Base-by-base conservation (phyloP, 2,888 invertebrate species). In the Sarcophaga variegata region DNA sequence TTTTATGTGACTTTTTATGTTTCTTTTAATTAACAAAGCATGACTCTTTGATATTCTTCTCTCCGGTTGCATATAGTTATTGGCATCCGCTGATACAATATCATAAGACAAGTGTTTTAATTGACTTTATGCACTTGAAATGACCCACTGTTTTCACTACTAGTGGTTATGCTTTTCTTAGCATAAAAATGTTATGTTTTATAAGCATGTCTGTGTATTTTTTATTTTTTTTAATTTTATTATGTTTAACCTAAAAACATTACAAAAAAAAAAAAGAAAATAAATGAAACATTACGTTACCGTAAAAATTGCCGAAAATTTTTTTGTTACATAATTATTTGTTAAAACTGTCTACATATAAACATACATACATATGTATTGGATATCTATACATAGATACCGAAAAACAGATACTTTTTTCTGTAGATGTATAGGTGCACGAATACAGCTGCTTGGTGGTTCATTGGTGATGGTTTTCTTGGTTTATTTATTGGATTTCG, bases 271-370 rank as follows among this genome's bases (percentile, higher is more conserved):
- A 12, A 11, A 3, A 49, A 49, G 27, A 27, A 27, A 27, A 27
- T 6, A 80, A 83, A 62, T 72, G 20, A 78, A 78, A 70, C 81
- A 87, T 87, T 86, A 86, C 86, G 86, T 83, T 86, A 74, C 22
- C 74, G 69, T 83, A 69, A 72, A 83, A 83, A 86, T 83, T 86
- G 74, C 81, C 81, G 81, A 87, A 87, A 84, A 86, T 80, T 60
- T 37, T 75, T 75, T 45, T 60, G 64, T 86, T 87, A 81, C 81
- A 87, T 87, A 87, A 87, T 83, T 49, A 45, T 74, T 75, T 81
- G 63, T 83, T 69, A 69, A 62, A 37, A 59, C 22, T 69, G 22
- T 37, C 0, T 49, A 49, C 49, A 3, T 14, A 14, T 12, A 49
- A 4, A 14, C 14, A 49, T 12, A 14, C 14, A 49, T 14, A 49